Conservation (phyloP, 2,797 vertebrate species). For the Megaceryle alcyon region DNA sequence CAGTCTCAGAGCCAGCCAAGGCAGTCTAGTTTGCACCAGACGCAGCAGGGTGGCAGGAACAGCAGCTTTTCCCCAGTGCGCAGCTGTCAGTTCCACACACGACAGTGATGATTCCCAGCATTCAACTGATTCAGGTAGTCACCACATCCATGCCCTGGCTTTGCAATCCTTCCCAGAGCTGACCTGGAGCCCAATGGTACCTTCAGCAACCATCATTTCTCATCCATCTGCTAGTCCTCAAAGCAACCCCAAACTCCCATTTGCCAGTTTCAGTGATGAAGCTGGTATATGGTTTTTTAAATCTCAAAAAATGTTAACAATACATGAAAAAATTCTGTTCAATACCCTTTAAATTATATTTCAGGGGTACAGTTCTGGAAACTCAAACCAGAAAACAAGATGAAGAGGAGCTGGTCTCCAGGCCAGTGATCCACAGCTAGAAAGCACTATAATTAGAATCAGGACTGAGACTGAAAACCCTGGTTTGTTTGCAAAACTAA, state of each 20-base stretch:
- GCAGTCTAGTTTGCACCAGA: background rate
- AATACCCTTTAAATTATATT: background rate
- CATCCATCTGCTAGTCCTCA: background rate
- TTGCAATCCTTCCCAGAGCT: background rate
- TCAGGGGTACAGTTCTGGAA: background rate
- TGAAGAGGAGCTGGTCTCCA: background rate
- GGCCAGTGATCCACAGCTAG: conserved; percentile 2
- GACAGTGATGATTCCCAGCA: rapidly evolving
- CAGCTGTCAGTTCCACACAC: rapidly evolving
- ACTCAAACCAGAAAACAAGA: background rate
- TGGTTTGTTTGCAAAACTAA: conserved; percentile 33
- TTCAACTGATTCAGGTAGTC: background rate
- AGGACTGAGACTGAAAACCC: background rate
- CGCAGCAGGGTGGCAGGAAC: background rate
- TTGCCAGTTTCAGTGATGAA: background rate
- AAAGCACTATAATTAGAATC: conserved; percentile 38
- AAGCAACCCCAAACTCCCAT: background rate
- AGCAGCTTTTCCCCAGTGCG: background rate
- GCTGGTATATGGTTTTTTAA: background rate
- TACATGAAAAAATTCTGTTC: background rate
- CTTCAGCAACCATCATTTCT: background rate
- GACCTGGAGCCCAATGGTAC: background rate
- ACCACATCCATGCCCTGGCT: background rate
- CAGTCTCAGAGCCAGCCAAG: background rate
- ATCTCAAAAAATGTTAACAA: background rate